phyloP scores from a whole-genome alignment of 2,113 vertebrate species.

The Coptodon rendalli region DNA sequence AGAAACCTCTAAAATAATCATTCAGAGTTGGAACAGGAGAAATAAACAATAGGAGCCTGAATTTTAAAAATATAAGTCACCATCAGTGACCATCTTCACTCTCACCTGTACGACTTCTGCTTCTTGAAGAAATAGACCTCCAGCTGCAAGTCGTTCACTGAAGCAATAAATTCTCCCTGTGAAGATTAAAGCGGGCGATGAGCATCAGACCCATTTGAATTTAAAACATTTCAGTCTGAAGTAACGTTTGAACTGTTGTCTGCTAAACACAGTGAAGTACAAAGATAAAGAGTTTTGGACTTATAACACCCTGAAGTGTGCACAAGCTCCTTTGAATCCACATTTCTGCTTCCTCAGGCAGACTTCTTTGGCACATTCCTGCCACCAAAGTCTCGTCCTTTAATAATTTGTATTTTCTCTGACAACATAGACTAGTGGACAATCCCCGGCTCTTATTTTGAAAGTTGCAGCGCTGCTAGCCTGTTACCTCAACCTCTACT shows the following conservation, averaged over 20 bases:
- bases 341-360: not conserved
- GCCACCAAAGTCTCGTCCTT: not conserved
- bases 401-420: not conserved
- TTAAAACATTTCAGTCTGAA: not conserved
- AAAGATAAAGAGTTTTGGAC: not conserved
- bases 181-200: not conserved
- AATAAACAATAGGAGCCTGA: not conserved
- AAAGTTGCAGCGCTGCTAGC: not conserved
- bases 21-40: not conserved
- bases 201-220: not conserved
- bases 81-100: not conserved
- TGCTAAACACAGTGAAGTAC: not conserved
- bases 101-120: conserved; percentile 81
- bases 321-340: too few species aligned
- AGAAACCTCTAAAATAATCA: not conserved
- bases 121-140: conserved; percentile 86
- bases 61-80: not conserved
- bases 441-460: not conserved
- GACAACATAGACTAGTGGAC: not conserved
- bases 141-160: conserved; percentile 71
- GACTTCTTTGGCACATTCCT: not conserved
- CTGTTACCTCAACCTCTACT: not conserved
- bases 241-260: not conserved
- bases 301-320: not conserved
- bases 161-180: conserved; percentile 85